These are phyloP conservation scores for Coenonympha glycerion DNA, from an alignment of 2,888 invertebrate genomes.

Conservation along the genomic window DNA sequence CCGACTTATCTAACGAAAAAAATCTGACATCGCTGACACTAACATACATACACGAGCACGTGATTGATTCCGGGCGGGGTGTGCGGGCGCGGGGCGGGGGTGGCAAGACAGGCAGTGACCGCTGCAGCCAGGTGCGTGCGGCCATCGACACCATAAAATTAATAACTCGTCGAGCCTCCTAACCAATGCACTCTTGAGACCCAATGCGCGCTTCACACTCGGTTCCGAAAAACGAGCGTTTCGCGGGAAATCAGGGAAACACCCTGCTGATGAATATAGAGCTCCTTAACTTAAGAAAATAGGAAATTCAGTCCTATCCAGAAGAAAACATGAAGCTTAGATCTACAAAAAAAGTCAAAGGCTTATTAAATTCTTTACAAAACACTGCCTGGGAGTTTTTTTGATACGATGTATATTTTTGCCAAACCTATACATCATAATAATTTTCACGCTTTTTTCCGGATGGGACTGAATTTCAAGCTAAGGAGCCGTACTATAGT, in stretches of 20 bases:
- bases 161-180: slow-evolving; percentile 72
- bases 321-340: not conserved
- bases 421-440: too few species aligned
- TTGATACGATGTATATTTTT: too few species aligned
- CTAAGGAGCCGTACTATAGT: too few species aligned
- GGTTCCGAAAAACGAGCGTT: slow-evolving; percentile 20
- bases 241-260: not conserved
- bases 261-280: not conserved
- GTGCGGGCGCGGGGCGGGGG: slow-evolving; percentile 22
- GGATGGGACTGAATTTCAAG: too few species aligned
- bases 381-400: too few species aligned
- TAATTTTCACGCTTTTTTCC: too few species aligned
- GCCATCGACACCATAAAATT: slow-evolving; percentile 76
- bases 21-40: too few species aligned
- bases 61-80: slow-evolving; percentile 53
- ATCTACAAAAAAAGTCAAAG: not conserved
- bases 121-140: slow-evolving; percentile 70
- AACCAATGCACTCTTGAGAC: slow-evolving; percentile 64
- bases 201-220: slow-evolving; percentile 52
- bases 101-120: slow-evolving; percentile 61
- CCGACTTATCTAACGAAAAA: too few species aligned
- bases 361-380: too few species aligned
- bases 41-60: slow-evolving; percentile 38
- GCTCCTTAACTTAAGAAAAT: too few species aligned
- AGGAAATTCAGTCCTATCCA: too few species aligned